Percentiles rank a stretch among this genome's conserved stretches.
These are phyloP conservation scores for Tridacna crocea DNA, from an alignment of 2,888 invertebrate genomes.

Conservation along the genomic window DNA sequence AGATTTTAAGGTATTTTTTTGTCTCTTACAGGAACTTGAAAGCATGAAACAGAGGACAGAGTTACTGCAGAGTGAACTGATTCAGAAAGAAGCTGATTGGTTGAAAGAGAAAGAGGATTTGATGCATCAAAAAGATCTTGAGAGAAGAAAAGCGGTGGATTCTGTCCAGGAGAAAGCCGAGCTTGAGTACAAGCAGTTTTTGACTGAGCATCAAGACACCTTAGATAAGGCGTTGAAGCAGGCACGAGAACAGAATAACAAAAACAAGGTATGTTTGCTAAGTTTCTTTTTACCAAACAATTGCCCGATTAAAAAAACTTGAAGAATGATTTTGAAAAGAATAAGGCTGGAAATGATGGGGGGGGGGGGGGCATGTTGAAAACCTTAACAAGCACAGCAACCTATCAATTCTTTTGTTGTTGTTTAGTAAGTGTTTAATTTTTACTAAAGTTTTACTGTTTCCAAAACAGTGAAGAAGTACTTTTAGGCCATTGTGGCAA, in stretches of 20 bases:
- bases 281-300: too few species aligned
- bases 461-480: too few species aligned
- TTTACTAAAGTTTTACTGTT: too few species aligned
- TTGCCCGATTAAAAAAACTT: too few species aligned
- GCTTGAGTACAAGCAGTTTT: constrained; percentile 72
- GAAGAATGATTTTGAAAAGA: too few species aligned
- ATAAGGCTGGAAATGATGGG: too few species aligned
- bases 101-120: constrained; percentile 65
- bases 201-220: constrained; percentile 73
- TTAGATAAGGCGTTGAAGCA: constrained; percentile 74
- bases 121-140: constrained; percentile 68
- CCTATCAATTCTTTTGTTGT: too few species aligned
- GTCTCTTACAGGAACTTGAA: constrained; percentile 67
- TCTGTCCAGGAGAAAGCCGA: constrained; percentile 70
- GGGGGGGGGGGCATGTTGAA: too few species aligned
- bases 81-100: constrained; percentile 58
- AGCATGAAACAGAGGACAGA: constrained; percentile 57
- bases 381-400: too few species aligned
- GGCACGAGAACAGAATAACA: constrained; percentile 69
- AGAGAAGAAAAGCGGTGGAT: constrained; percentile 63
- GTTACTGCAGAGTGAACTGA: constrained; percentile 58
- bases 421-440: too few species aligned
- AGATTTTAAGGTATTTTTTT: neutral
- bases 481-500: too few species aligned
- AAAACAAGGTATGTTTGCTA: constrained; percentile 68